Base-by-base conservation (phyloP, 2,113 vertebrate genomes). In the Fulmarus glacialis region DNA sequence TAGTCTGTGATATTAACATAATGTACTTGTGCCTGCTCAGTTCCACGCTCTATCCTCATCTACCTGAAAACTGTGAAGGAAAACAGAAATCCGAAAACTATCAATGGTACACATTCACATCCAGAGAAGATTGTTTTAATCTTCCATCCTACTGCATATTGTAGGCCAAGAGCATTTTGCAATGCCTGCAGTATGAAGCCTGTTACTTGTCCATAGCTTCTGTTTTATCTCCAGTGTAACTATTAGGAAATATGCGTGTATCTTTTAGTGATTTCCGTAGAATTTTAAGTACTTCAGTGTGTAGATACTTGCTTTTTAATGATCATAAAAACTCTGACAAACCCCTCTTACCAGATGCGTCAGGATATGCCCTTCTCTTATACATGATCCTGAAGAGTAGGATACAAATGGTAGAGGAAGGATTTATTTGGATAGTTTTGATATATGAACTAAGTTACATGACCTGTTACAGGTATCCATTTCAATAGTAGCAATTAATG, bases 381-480 rank as follows among this genome's bases (percentile, higher is more conserved):
- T 1, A 3, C 1, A 0, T 29, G 14, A 23, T 42, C 45, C 40
- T 84, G 17, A 48, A 22, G 21, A n/a, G 43, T 1, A 16, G 42
- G 9, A 36, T 8, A 8, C 4, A 58, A 47, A 26, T 18, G 38
- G 15, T n/a, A 88, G 58, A 68, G 21, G 36, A 73, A 43, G 11
- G 9, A 40, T 82, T 82, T 82, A 17, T 53, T 8, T 11, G 3
- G 22, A 36, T 1, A 52, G 2, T 74, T 89, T 38, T 71, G 20
- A 30, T 55, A 8, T 8, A 34, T 27, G 9, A 29, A 16, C 15
- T 38, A 27, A 70, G 6, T 48, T 50, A 9, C 6, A 3, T 40
- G 18, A 6, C 6, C 20, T 64, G 8, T 6, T 24, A 5, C 0
- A 48, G 15, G 8, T 17, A 27, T 40, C 16, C 7, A n/a, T 77